phyloP scores from a whole-genome alignment of 2,797 vertebrate species.

The Urosaurus nigricauda region DNA sequence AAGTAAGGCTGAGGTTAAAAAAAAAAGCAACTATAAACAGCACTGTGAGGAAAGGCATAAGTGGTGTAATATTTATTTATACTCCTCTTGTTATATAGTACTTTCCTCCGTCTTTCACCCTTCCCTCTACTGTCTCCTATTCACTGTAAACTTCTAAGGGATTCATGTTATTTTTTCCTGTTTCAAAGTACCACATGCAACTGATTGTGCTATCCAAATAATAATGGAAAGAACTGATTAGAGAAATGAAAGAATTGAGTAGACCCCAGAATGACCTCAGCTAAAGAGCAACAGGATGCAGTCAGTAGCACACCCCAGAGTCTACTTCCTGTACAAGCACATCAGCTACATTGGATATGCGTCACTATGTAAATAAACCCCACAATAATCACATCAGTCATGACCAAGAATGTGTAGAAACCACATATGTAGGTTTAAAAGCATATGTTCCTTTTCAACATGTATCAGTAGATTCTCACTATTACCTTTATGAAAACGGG shows the following conservation, averaged over 20 bases:
- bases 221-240: not conserved
- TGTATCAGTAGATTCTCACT: not conserved
- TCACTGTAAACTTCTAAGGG: not conserved
- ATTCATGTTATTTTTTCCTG: not conserved
- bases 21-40: not conserved
- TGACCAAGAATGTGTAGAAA: not conserved
- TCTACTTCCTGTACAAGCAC: slow-evolving; percentile 7
- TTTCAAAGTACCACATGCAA: not conserved
- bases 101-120: not conserved
- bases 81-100: too few relatives aligned
- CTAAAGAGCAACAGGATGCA: not conserved
- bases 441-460: not conserved
- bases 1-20: not conserved
- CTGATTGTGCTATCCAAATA: not conserved
- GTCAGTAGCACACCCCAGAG: slow-evolving; percentile 8
- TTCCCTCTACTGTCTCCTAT: not conserved
- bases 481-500: not conserved
- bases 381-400: not conserved
- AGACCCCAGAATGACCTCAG: not conserved
- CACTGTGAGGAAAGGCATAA: not conserved
- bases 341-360: not conserved
- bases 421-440: not conserved
- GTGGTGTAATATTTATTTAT: not conserved
- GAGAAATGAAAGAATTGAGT: not conserved
- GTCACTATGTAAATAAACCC: not conserved